Evolutionary conservation across 2,797 vertebrate genomes (phyloP).

Genomic region (Scyliorhinus canicula): DNA sequence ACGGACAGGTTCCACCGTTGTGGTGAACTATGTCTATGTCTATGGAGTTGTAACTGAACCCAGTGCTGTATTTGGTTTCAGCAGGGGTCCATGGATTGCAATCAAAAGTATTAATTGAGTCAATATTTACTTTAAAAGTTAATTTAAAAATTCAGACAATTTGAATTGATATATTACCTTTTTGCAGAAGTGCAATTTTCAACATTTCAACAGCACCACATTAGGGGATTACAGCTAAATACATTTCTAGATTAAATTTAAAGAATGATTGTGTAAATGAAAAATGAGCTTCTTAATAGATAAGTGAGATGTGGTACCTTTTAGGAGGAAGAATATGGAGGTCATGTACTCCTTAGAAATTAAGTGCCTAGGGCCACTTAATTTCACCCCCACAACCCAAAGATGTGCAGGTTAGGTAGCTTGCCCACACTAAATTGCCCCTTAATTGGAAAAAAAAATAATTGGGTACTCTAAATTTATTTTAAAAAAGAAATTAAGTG

Average conservation of each 20-base stretch:
- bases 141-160: neutral
- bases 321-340: neutral
- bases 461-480: too few species aligned
- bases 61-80: neutral
- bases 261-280: neutral
- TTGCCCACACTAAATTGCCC: too few species aligned
- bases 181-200: neutral
- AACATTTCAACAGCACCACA: neutral
- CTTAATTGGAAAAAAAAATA: too few species aligned
- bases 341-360: neutral
- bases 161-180: neutral
- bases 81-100: neutral
- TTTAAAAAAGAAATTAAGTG: neutral
- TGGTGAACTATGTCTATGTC: neutral
- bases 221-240: neutral
- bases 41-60: neutral
- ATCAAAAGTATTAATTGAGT: neutral
- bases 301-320: neutral
- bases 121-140: constrained; percentile 10
- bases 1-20: neutral
- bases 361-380: too few species aligned
- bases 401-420: too few species aligned
- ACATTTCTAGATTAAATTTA: neutral
- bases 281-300: neutral
- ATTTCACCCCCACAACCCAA: too few species aligned